Conservation (phyloP, 2,797 vertebrate species). For the Falco cherrug region DNA sequence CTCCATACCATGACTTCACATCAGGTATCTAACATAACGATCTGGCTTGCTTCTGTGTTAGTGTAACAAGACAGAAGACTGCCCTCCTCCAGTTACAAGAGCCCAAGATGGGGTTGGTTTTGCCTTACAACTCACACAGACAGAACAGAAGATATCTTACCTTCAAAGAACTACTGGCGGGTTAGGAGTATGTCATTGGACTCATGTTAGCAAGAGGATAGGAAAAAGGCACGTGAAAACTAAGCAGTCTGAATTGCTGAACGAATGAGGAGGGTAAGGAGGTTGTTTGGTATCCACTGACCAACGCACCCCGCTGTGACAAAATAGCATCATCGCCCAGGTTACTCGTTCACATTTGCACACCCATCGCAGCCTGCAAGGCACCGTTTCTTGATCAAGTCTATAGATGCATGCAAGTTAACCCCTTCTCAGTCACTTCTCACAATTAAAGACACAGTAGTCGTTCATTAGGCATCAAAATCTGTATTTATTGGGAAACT, state of each 20-base stretch:
- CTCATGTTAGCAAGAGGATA: constrained; percentile 77
- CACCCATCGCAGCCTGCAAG: neutral
- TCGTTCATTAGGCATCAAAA: constrained; percentile 47
- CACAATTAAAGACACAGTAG: constrained; percentile 63
- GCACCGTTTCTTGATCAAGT: neutral
- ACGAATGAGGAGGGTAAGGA: neutral
- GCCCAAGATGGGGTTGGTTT: constrained; percentile 22
- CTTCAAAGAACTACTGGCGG: constrained; percentile 78
- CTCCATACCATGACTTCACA: neutral
- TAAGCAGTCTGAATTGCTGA: constrained; percentile 61
- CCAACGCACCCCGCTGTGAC: neutral
- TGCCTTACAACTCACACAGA: constrained; percentile 72
- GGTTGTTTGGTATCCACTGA: neutral
- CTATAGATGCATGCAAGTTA: rapidly evolving
- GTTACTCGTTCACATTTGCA: neutral
- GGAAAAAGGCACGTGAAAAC: constrained; percentile 78
- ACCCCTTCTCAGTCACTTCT: neutral
- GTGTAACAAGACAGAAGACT: neutral
- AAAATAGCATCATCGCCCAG: neutral
- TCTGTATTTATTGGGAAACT: constrained; percentile 74
- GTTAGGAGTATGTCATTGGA: constrained; percentile 77
- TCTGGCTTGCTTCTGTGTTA: neutral
- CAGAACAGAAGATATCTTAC: constrained; percentile 80
- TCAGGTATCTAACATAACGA: neutral
- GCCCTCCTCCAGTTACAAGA: constrained; percentile 20